Percentiles rank a stretch among this genome's conserved stretches.
phyloP scores from a whole-genome alignment of 1,140 invertebrate genomes.

The Pachyrhynchus sulphureomaculatus region DNA sequence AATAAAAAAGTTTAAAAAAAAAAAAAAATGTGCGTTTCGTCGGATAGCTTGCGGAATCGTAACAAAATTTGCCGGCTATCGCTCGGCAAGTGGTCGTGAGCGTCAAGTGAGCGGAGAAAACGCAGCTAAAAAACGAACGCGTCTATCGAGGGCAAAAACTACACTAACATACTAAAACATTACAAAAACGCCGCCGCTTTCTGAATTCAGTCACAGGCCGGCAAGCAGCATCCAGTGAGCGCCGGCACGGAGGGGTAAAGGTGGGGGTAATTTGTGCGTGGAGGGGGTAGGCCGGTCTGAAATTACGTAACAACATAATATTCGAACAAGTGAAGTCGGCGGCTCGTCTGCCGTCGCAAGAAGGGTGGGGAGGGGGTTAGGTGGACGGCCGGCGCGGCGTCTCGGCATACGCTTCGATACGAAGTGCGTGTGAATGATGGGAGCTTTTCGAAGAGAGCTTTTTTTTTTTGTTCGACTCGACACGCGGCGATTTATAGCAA shows the following conservation, averaged over 20 bases:
- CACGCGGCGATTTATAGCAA: not conserved
- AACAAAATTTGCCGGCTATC: conserved; percentile 5
- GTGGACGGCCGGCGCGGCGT: not conserved
- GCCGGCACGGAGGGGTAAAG: conserved; percentile 24
- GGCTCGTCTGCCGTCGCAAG: conserved; percentile 25
- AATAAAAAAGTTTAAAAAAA: not conserved
- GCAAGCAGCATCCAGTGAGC: conserved; percentile 32
- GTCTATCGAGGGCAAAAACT: conserved; percentile 39
- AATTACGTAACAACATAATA: conserved; percentile 31
- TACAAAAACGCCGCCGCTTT: conserved; percentile 40
- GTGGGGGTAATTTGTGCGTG: conserved; percentile 35
- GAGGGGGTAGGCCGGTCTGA: conserved; percentile 21
- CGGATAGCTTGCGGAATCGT: conserved; percentile 2
- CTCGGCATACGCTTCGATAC: not conserved
- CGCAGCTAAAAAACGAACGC: conserved; percentile 33
- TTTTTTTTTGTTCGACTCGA: not conserved
- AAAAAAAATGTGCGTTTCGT: not conserved
- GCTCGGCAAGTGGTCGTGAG: conserved; percentile 4
- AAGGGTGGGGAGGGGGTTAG: conserved; percentile 4
- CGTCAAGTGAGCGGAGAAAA: conserved; percentile 3
- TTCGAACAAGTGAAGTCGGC: conserved; percentile 33
- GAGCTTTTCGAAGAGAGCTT: not conserved
- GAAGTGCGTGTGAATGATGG: conserved; percentile 1
- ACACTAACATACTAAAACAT: conserved; percentile 40
- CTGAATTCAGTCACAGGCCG: conserved; percentile 32